Evolutionary conservation across 1,140 invertebrate species (phyloP), one percentile per base, ranked within the genome.

Genomic region (Brachionus rubens): DNA sequence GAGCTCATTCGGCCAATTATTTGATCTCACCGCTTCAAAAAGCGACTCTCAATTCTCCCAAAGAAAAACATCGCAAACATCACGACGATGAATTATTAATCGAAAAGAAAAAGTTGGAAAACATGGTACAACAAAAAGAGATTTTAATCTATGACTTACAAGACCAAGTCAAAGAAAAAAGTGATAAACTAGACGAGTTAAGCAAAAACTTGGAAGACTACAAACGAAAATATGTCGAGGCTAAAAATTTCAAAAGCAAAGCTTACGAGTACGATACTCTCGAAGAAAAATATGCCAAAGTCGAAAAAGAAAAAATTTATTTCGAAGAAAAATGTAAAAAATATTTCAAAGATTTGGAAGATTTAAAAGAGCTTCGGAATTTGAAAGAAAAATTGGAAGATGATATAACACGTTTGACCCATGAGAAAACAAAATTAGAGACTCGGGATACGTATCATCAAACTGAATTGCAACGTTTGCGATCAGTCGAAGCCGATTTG

Each of bases 251-350:
- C 33, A 48, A 54, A 12, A 7, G 21, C 21, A 48, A 41, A 72
- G 68, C 68, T 21, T 72, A 72, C 40, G 68, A 72, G 6, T 72
- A 72, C 40, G 68, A 72, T 19, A 40, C 28, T 10, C 46, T 72
- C 2, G 46, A 36, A 12, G 46, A 50, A 54, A 54, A 72, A 40
- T 54, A 48, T 72, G 2, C 28, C 1, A 72, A 3, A 24, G 21
- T 72, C 16, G 68, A 48, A 33, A 72, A 48, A 72, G 68, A 72
- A 24, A 72, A 72, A 41, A 33, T 6, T 54, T 72, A 72, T 72
- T 28, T 72, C 16, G 68, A 72, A 30, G 68, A 72, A 54, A 72
- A 72, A 28, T 72, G 68, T 24, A 54, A 48, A 12, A 54, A 48
- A 33, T 72, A 72, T 21, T 48, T 72, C 3, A 72, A 72, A 33